phyloP scores from a whole-genome alignment of 2,888 invertebrate genomes.

The Ceratothoa steindachneri region DNA sequence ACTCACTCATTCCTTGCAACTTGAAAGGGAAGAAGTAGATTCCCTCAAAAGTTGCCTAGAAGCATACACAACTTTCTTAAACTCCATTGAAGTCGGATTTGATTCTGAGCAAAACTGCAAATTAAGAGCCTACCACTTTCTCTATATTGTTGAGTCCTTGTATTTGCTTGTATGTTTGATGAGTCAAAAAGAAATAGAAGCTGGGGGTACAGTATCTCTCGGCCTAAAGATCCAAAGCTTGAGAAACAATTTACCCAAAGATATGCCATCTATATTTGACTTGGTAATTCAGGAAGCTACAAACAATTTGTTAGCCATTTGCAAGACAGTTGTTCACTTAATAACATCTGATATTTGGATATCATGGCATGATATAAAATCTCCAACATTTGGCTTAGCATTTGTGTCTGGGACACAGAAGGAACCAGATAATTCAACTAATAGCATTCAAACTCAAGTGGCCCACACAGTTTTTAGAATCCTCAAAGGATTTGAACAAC shows the following conservation, averaged over 20 bases:
- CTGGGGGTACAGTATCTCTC: not conserved
- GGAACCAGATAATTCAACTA: not conserved
- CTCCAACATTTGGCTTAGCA: not conserved
- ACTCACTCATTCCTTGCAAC: not conserved
- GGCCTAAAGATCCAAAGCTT: not conserved
- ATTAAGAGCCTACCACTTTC: not conserved
- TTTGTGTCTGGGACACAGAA: not conserved
- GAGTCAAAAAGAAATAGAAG: not conserved
- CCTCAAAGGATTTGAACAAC: not conserved
- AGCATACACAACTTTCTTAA: not conserved
- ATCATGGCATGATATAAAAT: not conserved
- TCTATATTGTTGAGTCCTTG: not conserved
- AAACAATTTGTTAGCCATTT: not conserved
- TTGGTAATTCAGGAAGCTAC: not conserved
- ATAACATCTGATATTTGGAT: not conserved
- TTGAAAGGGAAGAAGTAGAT: not conserved
- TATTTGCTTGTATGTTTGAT: not conserved
- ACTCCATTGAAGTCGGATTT: not conserved
- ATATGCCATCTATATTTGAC: not conserved
- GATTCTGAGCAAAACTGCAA: not conserved
- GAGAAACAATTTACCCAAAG: not conserved
- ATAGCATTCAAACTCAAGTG: not conserved
- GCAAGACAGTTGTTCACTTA: not conserved
- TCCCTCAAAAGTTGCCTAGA: not conserved
- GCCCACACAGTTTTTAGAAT: not conserved